A percentile compares a stretch with the other conserved stretches of the same genome.
phyloP scores from a whole-genome alignment of 1,140 invertebrate species.

The Oreohelix idahoensis region DNA sequence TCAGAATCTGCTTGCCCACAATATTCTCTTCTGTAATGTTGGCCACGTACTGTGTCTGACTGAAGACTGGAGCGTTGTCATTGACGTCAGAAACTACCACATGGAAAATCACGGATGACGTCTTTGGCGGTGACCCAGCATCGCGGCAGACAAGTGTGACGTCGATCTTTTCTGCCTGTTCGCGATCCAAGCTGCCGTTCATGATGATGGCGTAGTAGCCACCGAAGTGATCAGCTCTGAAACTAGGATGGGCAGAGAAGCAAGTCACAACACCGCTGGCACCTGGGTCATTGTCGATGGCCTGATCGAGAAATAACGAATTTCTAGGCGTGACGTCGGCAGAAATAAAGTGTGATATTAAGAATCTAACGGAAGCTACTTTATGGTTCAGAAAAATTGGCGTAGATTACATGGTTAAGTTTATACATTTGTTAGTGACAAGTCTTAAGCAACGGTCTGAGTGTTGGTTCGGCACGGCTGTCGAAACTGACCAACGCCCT shows the following conservation, averaged over 20 bases:
- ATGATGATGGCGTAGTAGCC: slow-evolving; percentile 51
- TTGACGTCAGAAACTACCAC: slow-evolving; percentile 59
- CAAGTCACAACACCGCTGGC: slow-evolving; percentile 48
- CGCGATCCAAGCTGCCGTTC: slow-evolving; percentile 54
- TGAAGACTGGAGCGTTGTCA: slow-evolving; percentile 57
- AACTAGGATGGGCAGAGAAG: slow-evolving; percentile 44
- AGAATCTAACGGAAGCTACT: no score
- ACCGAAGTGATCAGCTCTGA: slow-evolving; percentile 45
- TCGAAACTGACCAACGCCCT: no score
- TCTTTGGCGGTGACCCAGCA: slow-evolving; percentile 50
- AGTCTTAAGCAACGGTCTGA: no score
- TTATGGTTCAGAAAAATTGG: no score
- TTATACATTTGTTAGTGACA: no score
- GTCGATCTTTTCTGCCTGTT: slow-evolving; percentile 45
- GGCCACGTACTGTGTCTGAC: slow-evolving; percentile 49
- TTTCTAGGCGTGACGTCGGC: no score
- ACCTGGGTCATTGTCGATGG: slow-evolving; percentile 53
- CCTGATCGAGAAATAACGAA: slow-evolving; percentile 28
- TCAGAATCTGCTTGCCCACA: slow-evolving; percentile 38
- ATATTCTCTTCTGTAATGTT: slow-evolving; percentile 46
- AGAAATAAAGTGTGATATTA: no score
- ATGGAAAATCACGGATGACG: slow-evolving; percentile 42
- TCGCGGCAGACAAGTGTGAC: slow-evolving; percentile 56
- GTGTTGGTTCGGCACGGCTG: no score
- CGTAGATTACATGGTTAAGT: no score